Percentiles rank a stretch among this genome's conserved stretches.
Evolutionary conservation across 2,797 vertebrate genomes (phyloP).

Genomic region (Uromys caudimaculatus): DNA sequence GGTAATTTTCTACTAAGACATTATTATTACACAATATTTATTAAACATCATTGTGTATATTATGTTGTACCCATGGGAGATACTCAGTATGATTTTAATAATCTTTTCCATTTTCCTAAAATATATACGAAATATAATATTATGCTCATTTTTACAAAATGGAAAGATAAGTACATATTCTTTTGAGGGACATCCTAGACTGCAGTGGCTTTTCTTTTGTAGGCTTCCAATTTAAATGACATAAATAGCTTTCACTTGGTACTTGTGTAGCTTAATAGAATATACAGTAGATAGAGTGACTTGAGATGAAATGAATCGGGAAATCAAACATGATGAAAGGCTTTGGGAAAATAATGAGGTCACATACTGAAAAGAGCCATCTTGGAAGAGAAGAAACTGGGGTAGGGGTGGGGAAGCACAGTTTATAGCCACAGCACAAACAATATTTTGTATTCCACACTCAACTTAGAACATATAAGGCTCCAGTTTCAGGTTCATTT

Average conservation of each 20-base stretch:
- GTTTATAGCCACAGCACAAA: background rate
- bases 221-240: slow-evolving; percentile 24
- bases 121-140: background rate
- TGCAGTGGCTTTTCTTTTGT: slow-evolving; percentile 13
- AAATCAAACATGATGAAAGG: slow-evolving; percentile 43
- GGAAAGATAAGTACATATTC: background rate
- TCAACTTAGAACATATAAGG: background rate
- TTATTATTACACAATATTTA: slow-evolving; percentile 54
- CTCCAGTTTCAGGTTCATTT: background rate
- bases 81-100: background rate
- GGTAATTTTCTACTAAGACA: slow-evolving; percentile 37
- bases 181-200: slow-evolving; percentile 26
- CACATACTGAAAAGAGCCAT: slow-evolving; percentile 30
- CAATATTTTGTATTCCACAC: background rate
- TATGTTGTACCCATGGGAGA: background rate
- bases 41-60: background rate
- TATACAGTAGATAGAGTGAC: background rate
- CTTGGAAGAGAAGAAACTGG: background rate
- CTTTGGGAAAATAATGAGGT: slow-evolving; percentile 57
- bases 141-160: background rate
- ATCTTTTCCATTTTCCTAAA: slow-evolving; percentile 2
- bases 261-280: slow-evolving; percentile 20
- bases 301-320: slow-evolving; percentile 49
- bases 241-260: slow-evolving; percentile 37
- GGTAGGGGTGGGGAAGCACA: background rate